Evolutionary conservation across 2,113 vertebrate species (phyloP).

Genomic region (Datnioides undecimradiatus): DNA sequence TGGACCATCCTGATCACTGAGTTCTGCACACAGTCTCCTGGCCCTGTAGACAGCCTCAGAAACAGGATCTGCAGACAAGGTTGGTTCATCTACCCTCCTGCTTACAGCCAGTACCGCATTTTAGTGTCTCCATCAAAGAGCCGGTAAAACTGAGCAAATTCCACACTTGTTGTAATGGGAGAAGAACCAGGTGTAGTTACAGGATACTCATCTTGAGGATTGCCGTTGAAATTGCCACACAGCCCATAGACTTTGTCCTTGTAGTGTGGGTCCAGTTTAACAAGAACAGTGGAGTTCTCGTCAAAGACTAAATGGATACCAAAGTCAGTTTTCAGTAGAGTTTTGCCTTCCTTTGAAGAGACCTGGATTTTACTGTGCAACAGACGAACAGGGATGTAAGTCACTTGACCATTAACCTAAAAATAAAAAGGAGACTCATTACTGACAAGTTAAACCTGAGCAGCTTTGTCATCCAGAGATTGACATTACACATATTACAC

Average conservation of each 20-base stretch:
- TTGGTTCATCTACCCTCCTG: not conserved
- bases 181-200: not conserved
- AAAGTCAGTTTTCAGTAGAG: slow-evolving; percentile 72
- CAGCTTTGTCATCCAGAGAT: not conserved
- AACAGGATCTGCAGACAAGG: not conserved
- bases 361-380: slow-evolving; percentile 65
- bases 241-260: slow-evolving; percentile 72
- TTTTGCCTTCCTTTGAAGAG: slow-evolving; percentile 54
- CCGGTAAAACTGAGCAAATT: slow-evolving; percentile 44
- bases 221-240: slow-evolving; percentile 81
- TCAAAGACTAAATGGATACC: slow-evolving; percentile 76
- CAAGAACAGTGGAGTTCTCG: slow-evolving; percentile 66
- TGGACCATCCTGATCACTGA: not conserved
- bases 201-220: slow-evolving; percentile 67
- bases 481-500: no score
- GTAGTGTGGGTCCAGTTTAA: slow-evolving; percentile 65
- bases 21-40: not conserved
- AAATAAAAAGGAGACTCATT: not conserved
- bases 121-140: slow-evolving; percentile 18
- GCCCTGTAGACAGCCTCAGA: not conserved
- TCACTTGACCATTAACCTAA: slow-evolving; percentile 75
- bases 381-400: slow-evolving; percentile 66
- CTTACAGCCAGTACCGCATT: slow-evolving; percentile 32
- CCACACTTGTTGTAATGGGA: not conserved
- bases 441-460: not conserved